These are phyloP conservation scores for Trachythela sp. DNA, from an alignment of 64 coral and sea anemone genomes.

Conservation along the genomic window DNA sequence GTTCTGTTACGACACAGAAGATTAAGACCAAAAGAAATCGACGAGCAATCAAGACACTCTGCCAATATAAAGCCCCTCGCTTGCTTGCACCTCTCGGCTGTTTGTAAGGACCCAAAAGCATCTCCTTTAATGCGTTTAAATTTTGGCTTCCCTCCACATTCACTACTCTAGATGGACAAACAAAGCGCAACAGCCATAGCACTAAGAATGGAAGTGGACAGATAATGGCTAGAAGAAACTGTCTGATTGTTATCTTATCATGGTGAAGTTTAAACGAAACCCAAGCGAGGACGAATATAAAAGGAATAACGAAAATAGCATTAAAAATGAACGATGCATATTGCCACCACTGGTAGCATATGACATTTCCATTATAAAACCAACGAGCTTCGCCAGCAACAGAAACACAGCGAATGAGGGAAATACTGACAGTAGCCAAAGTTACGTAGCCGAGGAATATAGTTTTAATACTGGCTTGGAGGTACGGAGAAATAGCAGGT, in stretches of 20 bases:
- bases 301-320: conserved; percentile 21
- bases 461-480: conserved; percentile 22
- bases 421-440: neutral
- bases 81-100: neutral
- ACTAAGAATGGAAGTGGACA: conserved; percentile 8
- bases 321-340: conserved; percentile 8
- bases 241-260: neutral
- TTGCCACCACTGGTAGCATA: conserved; percentile 50
- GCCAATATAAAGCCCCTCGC: neutral
- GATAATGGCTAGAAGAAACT: too few relatives aligned
- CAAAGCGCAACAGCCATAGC: neutral
- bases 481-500: neutral
- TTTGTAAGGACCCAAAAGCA: neutral
- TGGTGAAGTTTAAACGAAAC: conserved; percentile 23
- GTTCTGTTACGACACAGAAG: neutral
- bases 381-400: neutral
- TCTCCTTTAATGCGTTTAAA: neutral
- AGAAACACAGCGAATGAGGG: conserved; percentile 23
- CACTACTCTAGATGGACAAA: neutral
- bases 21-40: neutral
- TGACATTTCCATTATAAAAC: conserved; percentile 31
- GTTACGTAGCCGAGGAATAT: conserved; percentile 41
- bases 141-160: neutral
- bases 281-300: conserved; percentile 12
- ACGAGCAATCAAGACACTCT: conserved; percentile 6